A percentile compares a stretch with the other conserved stretches of the same genome.
Evolutionary conservation across 2,797 vertebrate genomes (phyloP).

Genomic region (Spea hammondii): DNA sequence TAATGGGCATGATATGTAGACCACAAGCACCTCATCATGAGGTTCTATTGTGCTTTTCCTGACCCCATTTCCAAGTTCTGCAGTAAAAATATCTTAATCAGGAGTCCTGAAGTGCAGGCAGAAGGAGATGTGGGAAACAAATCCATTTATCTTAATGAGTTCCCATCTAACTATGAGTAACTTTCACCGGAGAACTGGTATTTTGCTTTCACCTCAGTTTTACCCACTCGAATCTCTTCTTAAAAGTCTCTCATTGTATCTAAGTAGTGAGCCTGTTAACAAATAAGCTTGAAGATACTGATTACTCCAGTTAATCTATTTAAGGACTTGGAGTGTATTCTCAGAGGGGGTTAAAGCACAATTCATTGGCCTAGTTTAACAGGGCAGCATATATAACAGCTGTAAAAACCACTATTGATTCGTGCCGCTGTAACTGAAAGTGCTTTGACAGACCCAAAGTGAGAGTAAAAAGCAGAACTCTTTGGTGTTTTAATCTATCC

Average conservation of each 20-base stretch:
- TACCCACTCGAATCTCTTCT: neutral
- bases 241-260: neutral
- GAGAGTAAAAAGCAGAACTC: slow-evolving; percentile 28
- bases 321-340: neutral
- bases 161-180: slow-evolving; percentile 24
- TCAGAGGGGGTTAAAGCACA: slow-evolving; percentile 14
- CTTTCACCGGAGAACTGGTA: neutral
- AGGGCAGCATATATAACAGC: slow-evolving; percentile 7
- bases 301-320: slow-evolving; percentile 5
- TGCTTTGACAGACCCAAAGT: slow-evolving; percentile 41
- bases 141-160: slow-evolving; percentile 24
- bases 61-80: slow-evolving; percentile 18
- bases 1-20: slow-evolving; percentile 7
- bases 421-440: slow-evolving; percentile 20
- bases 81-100: neutral
- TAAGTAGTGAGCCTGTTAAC: neutral
- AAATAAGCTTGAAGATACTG: neutral
- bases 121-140: slow-evolving; percentile 2
- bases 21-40: slow-evolving; percentile 14
- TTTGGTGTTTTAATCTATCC: slow-evolving; percentile 40
- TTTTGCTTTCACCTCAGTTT: neutral
- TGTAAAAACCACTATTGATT: slow-evolving; percentile 12
- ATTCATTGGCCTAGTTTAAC: slow-evolving; percentile 18
- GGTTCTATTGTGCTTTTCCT: slow-evolving; percentile 11
- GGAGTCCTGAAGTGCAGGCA: neutral